A percentile compares a stretch with the other conserved stretches of the same genome.
These are phyloP conservation scores for Bufotes viridis DNA, from an alignment of 2,797 vertebrate genomes.

Conservation along the genomic window DNA sequence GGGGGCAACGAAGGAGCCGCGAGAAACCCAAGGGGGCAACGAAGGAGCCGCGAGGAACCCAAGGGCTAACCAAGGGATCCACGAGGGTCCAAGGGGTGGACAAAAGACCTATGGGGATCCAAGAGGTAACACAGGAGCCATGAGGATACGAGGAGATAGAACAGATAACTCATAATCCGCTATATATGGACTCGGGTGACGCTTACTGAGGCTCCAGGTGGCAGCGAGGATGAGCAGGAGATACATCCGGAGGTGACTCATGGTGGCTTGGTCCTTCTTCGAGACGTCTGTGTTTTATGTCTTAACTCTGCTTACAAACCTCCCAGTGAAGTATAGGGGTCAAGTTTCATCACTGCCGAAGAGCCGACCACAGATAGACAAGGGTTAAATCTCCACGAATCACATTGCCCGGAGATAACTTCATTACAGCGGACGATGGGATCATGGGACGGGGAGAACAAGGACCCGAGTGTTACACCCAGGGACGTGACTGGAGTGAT, in stretches of 20 bases:
- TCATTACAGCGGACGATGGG: not conserved
- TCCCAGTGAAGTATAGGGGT: not conserved
- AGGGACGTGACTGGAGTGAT: no score
- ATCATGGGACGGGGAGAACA: not conserved
- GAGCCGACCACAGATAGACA: not conserved
- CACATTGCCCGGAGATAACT: not conserved
- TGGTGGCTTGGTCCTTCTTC: not conserved
- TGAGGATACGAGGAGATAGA: no score
- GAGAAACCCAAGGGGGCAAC: no score
- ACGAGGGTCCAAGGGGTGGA: no score
- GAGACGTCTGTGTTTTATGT: not conserved
- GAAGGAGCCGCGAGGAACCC: no score
- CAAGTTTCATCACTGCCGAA: not conserved
- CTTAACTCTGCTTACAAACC: not conserved
- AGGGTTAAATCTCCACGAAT: not conserved
- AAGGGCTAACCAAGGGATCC: no score
- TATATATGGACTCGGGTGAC: not conserved
- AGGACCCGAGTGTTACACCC: not conserved
- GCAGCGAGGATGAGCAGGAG: not conserved
- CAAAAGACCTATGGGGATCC: no score
- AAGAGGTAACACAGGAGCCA: no score
- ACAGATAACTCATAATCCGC: no score
- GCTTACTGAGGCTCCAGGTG: not conserved
- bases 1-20: no score
- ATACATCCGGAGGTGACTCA: not conserved